phyloP scores from a whole-genome alignment of 2,888 invertebrate species.

The Microdon myrmicae region DNA sequence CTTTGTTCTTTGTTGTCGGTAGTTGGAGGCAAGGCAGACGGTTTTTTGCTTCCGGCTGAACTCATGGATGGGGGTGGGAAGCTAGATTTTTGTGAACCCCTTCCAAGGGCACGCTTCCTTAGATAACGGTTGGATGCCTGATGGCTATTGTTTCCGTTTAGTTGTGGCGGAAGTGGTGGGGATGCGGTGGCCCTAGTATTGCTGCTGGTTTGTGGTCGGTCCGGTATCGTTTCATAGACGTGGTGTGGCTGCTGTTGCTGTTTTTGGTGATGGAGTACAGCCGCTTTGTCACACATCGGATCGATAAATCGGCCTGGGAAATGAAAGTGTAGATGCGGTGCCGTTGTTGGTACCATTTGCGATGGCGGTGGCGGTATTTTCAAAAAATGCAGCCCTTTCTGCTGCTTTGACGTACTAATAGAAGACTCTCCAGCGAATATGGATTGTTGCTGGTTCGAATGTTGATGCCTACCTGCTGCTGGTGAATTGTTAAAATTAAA shows the following conservation, averaged over 20 bases:
- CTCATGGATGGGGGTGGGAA: slow-evolving; percentile 13
- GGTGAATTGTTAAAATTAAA: slow-evolving; percentile 37
- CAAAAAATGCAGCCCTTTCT: slow-evolving; percentile 53
- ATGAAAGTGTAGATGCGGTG: slow-evolving; percentile 52
- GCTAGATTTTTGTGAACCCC: slow-evolving; percentile 42
- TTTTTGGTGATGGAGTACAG: slow-evolving; percentile 38
- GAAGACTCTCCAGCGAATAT: slow-evolving; percentile 31
- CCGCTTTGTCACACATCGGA: slow-evolving; percentile 53
- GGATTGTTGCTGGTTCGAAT: slow-evolving; percentile 32
- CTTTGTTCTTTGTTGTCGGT: slow-evolving; percentile 44
- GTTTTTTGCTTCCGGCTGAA: slow-evolving; percentile 37
- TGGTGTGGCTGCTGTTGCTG: slow-evolving; percentile 46
- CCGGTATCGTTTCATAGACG: slow-evolving; percentile 58
- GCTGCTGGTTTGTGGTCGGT: slow-evolving; percentile 50
- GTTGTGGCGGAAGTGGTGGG: slow-evolving; percentile 9
- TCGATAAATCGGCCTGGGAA: slow-evolving; percentile 56
- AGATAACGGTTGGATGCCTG: slow-evolving; percentile 35
- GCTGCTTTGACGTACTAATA: slow-evolving; percentile 25
- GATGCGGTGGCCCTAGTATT: slow-evolving; percentile 9
- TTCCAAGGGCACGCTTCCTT: slow-evolving; percentile 41
- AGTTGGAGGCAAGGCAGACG: slow-evolving; percentile 17
- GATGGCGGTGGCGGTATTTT: slow-evolving; percentile 52
- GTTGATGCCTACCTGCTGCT: slow-evolving; percentile 25
- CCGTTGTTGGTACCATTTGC: slow-evolving; percentile 28
- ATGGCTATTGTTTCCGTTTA: slow-evolving; percentile 35